These are phyloP conservation scores for Arbacia lixula DNA, from an alignment of 53 echinoderm and acorn worm genomes.

Conservation along the genomic window DNA sequence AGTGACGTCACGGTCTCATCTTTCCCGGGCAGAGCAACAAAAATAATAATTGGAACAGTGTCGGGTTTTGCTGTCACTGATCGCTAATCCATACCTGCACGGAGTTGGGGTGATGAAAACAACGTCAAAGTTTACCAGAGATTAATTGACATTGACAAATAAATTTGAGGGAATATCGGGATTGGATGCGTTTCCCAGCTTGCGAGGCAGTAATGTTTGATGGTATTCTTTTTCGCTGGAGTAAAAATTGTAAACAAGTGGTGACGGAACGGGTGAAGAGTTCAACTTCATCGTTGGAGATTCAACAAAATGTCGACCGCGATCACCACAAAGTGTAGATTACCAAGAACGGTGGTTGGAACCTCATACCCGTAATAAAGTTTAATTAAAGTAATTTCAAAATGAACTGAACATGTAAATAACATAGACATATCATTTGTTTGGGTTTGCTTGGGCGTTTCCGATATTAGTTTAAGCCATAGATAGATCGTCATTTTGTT, in stretches of 20 bases:
- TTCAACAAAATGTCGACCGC: no score
- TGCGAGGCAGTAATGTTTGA: neutral
- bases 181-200: conserved; percentile 25
- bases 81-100: conserved; percentile 27
- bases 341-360: no score
- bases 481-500: no score
- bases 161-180: conserved; percentile 29
- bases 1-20: no score
- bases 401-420: no score
- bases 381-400: no score
- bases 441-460: no score
- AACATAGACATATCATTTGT: no score
- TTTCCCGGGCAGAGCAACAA: no score
- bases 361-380: no score
- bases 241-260: conserved; percentile 28
- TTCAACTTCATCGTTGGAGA: conserved; percentile 5
- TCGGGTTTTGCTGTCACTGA: neutral
- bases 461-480: no score
- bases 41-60: conserved; percentile 20
- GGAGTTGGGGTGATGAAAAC: conserved; percentile 15
- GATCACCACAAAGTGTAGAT: no score
- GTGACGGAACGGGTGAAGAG: conserved; percentile 31
- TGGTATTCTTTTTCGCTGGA: neutral
- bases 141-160: conserved; percentile 33
- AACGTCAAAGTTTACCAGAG: conserved; percentile 7